Conservation (phyloP, 2,888 invertebrate genomes). For the Salticus scenicus region DNA sequence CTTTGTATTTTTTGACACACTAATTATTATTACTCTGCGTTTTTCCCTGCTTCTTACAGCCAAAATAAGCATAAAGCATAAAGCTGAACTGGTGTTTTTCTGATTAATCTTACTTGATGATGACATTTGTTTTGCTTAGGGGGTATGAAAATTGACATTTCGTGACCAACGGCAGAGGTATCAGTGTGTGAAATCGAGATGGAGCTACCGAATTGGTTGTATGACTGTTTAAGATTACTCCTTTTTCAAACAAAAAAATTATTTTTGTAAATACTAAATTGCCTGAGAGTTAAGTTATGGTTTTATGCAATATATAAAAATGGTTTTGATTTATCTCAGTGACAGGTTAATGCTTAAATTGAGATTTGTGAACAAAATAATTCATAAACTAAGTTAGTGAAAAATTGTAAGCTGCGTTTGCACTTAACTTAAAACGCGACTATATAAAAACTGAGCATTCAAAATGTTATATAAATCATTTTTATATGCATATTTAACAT, state of each 20-base stretch:
- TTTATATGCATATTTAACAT: too few relatives aligned
- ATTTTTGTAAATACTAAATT: conserved; percentile 19
- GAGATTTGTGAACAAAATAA: too few relatives aligned
- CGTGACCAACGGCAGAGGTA: conserved; percentile 42
- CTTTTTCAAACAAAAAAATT: not conserved
- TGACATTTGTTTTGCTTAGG: conserved; percentile 59
- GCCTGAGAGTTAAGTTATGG: not conserved
- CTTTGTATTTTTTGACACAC: conserved; percentile 64
- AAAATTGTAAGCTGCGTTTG: too few relatives aligned
- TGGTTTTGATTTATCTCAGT: not conserved
- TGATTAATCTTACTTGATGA: conserved; percentile 56
- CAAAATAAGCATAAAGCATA: conserved; percentile 27
- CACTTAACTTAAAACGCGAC: too few relatives aligned
- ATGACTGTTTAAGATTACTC: conserved; percentile 21
- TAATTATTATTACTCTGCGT: conserved; percentile 58
- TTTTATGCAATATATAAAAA: not conserved
- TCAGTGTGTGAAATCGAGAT: conserved; percentile 60
- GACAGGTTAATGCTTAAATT: too few relatives aligned
- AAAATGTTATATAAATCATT: too few relatives aligned
- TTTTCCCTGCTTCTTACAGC: conserved; percentile 4
- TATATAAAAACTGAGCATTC: too few relatives aligned
- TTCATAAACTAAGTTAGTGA: too few relatives aligned
- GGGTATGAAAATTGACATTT: conserved; percentile 57
- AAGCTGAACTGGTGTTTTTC: conserved; percentile 5
- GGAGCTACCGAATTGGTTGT: conserved; percentile 51